Base-by-base conservation (phyloP, 2,797 vertebrate genomes). In the Phataginus tetradactyla region DNA sequence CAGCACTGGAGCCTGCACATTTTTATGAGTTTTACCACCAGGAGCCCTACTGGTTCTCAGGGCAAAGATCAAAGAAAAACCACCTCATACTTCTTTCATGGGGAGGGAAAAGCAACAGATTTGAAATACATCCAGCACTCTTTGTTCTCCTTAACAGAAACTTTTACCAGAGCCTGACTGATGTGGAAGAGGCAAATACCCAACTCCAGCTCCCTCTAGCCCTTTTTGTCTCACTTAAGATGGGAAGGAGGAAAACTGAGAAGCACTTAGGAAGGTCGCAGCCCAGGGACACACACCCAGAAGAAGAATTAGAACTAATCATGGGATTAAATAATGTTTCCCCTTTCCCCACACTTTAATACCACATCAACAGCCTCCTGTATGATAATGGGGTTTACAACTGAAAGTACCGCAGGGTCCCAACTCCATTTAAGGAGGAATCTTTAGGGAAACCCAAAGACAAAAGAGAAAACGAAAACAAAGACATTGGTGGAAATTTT, bases 361-460 rank as follows among this genome's bases (percentile, higher is more conserved):
- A 1, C 10, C 23, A 5, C 9, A 4, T 27, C 91, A 53, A 0
- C 29, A 45, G 32, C 6, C 0, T 25, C 13, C 49, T 23, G 0
- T 66, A 10, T 14, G 45, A 18, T 23, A 29, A 23, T 8, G 23
- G 25, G 27, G 34, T 7, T 32, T 32, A 11, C 7, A 9, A 23
- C 86, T 42, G n/a, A 37, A 59, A 53, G 64, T 42, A 51, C 32
- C 14, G 2, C 11, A 8, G 86, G 53, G 13, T 27, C 78, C 72
- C 49, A 63, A 53, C 37, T 89, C 72, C 53, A 14, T 49, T 69
- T 45, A 77, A 84, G 69, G 55, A 71, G 49, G 85, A 21, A 5
- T 91, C 34, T 25, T 39, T 23, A 55, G 34, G 68, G 57, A 90
- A 75, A 81, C 42, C 27, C 37, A 32, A 21, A 39, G 59, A 37